A percentile compares a stretch with the other conserved stretches of the same genome.
These are phyloP conservation scores for Trissonchulus sp. DNA, from an alignment of 2,888 invertebrate genomes.

Conservation along the genomic window DNA sequence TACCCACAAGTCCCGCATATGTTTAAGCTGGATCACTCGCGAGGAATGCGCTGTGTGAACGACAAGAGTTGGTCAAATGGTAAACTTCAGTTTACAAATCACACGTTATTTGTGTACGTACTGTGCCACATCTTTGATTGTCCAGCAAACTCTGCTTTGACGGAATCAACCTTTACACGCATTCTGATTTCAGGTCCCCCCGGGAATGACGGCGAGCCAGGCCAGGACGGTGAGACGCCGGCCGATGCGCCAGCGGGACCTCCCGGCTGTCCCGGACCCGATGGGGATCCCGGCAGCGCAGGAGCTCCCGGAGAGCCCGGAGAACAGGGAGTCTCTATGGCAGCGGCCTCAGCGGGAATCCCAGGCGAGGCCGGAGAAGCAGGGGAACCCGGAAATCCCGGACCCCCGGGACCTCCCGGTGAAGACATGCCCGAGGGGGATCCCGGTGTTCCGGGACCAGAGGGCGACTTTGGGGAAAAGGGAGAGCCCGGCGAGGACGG, in stretches of 20 bases:
- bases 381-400: neutral
- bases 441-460: conserved; percentile 21
- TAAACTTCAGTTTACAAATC: no score
- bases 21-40: no score
- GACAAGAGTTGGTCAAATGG: no score
- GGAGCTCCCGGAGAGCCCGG: neutral
- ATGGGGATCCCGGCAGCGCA: neutral
- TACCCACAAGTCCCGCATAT: no score
- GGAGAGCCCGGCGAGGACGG: conserved; percentile 10
- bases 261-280: neutral
- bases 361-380: neutral
- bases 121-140: no score
- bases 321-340: neutral
- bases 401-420: neutral
- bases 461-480: neutral
- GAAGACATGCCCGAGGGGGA: neutral
- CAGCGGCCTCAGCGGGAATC: neutral
- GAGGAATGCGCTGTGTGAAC: no score
- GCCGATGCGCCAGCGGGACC: neutral
- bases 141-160: no score
- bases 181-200: neutral
- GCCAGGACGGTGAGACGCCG: neutral
- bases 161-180: no score
- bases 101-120: no score
- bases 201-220: neutral